These are phyloP conservation scores for Ctenoplectra terminalis DNA, from an alignment of 1,140 invertebrate genomes.

Conservation along the genomic window DNA sequence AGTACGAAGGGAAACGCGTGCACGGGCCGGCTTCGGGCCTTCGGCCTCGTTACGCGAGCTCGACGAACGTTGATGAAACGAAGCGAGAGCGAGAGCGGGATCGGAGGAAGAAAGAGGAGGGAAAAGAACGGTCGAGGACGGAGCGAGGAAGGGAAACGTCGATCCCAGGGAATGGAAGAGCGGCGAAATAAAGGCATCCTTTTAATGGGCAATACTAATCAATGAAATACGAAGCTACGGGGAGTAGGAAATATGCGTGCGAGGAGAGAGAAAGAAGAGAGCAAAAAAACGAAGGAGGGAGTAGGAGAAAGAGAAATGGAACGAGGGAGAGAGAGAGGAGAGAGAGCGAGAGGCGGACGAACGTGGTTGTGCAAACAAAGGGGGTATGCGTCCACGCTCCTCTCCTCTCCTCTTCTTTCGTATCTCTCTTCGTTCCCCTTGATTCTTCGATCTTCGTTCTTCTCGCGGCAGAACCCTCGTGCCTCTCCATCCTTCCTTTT, in stretches of 20 bases:
- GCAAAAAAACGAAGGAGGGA: constrained; percentile 36
- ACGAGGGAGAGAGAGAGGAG: not conserved
- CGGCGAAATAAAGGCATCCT: constrained; percentile 76
- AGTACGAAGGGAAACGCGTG: not conserved
- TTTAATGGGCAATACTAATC: constrained; percentile 82
- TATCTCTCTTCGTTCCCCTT: constrained; percentile 19
- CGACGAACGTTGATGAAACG: not conserved
- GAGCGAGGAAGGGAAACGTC: constrained; percentile 33
- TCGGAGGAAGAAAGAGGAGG: not conserved
- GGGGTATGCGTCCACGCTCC: constrained; percentile 70
- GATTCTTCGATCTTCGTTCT: constrained; percentile 45
- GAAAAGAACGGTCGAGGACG: not conserved
- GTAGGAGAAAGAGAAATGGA: constrained; percentile 13
- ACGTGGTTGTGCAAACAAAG: constrained; percentile 78
- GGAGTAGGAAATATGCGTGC: constrained; percentile 60
- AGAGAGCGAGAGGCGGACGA: constrained; percentile 40
- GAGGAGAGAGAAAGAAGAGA: constrained; percentile 39
- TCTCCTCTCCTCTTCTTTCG: constrained; percentile 42
- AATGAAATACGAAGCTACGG: constrained; percentile 80
- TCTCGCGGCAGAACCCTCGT: constrained; percentile 21
- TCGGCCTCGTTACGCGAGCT: not conserved
- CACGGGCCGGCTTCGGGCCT: not conserved
- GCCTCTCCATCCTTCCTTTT: constrained; percentile 25
- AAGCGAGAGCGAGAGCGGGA: not conserved
- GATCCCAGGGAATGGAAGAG: constrained; percentile 62